phyloP scores from a whole-genome alignment of 2,888 invertebrate genomes.

The Drosophila prolongata region DNA sequence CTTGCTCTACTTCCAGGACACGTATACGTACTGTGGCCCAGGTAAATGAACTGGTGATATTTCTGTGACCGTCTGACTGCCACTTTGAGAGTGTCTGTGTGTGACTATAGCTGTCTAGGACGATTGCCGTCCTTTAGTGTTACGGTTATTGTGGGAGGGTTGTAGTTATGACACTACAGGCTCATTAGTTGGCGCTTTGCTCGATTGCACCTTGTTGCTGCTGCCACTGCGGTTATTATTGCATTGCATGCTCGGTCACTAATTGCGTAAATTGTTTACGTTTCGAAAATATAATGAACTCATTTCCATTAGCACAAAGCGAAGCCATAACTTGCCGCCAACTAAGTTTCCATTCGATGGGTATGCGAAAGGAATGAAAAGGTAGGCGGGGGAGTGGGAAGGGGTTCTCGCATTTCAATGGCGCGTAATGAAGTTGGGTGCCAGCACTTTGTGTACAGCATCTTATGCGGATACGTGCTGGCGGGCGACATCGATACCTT shows the following conservation, averaged over 20 bases:
- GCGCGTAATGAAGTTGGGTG: constrained; percentile 65
- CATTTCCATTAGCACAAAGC: constrained; percentile 75
- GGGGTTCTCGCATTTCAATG: constrained; percentile 54
- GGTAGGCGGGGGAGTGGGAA: not conserved
- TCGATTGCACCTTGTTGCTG: constrained; percentile 52
- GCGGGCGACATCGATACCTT: constrained; percentile 69
- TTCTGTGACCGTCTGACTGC: constrained; percentile 9
- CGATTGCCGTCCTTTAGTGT: constrained; percentile 53
- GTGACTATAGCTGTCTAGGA: constrained; percentile 15
- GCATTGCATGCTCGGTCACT: constrained; percentile 61
- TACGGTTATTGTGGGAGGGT: constrained; percentile 45
- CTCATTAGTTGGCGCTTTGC: constrained; percentile 76
- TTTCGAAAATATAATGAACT: constrained; percentile 78
- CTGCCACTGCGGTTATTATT: constrained; percentile 26
- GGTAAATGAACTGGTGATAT: constrained; percentile 74
- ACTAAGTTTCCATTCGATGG: constrained; percentile 32
- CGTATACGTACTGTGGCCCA: constrained; percentile 49
- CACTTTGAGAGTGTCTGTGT: constrained; percentile 7
- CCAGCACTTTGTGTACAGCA: constrained; percentile 8
- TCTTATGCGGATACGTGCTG: constrained; percentile 18
- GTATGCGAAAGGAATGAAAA: constrained; percentile 3
- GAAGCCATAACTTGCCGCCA: constrained; percentile 65
- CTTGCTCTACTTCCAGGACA: constrained; percentile 36
- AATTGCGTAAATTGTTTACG: constrained; percentile 79
- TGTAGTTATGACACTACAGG: constrained; percentile 76